phyloP scores from a whole-genome alignment of 1,140 invertebrate genomes.

The Sarcophaga bullata region DNA sequence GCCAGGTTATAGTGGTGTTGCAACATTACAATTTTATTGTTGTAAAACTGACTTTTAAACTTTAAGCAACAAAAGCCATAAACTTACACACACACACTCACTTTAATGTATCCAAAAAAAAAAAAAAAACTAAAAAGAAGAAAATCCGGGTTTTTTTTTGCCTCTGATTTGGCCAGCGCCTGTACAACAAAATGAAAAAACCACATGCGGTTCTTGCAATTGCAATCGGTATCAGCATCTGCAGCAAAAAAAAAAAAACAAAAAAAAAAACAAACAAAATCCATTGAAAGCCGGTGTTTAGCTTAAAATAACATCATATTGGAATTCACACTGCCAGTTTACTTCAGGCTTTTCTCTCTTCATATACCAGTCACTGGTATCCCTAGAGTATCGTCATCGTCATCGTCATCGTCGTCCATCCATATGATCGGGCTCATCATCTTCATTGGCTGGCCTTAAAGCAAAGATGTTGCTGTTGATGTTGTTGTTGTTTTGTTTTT shows the following conservation, averaged over 20 bases:
- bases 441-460: not conserved
- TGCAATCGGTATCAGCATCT: conserved; percentile 9
- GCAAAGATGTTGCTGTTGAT: not conserved
- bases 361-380: not conserved
- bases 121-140: no score
- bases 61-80: conserved; percentile 3
- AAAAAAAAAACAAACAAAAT: not conserved
- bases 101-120: not conserved
- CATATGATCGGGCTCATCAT: not conserved
- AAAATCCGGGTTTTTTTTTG: not conserved
- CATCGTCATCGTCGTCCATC: not conserved
- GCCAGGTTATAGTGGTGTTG: not conserved
- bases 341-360: conserved; percentile 23
- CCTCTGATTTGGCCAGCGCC: not conserved
- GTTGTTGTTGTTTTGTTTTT: no score
- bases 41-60: not conserved
- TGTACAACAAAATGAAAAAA: conserved; percentile 12
- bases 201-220: conserved; percentile 33
- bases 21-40: conserved; percentile 21
- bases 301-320: conserved; percentile 37
- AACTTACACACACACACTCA: not conserved
- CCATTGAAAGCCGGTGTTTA: conserved; percentile 14
- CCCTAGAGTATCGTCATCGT: not conserved
- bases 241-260: not conserved
- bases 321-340: conserved; percentile 30